Percentiles rank a stretch among this genome's conserved stretches.
Evolutionary conservation across 2,888 invertebrate species (phyloP).

Genomic region (Hypolimnas misippus): DNA sequence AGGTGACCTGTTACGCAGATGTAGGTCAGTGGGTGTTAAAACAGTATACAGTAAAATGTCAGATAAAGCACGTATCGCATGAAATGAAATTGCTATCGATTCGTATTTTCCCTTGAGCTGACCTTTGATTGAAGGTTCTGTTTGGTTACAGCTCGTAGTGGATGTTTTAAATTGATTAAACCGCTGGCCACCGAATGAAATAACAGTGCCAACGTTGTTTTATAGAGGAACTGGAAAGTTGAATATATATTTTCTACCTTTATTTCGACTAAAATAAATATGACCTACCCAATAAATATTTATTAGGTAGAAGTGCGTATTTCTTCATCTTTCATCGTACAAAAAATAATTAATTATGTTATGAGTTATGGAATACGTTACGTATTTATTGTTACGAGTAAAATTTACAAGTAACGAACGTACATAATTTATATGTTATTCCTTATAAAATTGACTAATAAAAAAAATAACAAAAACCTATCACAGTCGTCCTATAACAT

Average conservation of each 20-base stretch:
- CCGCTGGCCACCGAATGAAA: not conserved
- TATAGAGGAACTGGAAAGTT: not conserved
- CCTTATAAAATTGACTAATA: too few relatives aligned
- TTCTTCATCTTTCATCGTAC: too few relatives aligned
- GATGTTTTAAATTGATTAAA: slow-evolving; percentile 1
- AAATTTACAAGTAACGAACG: too few relatives aligned
- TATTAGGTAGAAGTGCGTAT: too few relatives aligned
- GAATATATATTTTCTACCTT: not conserved
- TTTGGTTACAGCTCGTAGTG: slow-evolving; percentile 11
- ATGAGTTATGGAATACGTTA: too few relatives aligned
- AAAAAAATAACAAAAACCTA: too few relatives aligned
- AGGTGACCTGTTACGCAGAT: slow-evolving; percentile 65
- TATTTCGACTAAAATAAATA: not conserved
- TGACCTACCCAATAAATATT: not conserved
- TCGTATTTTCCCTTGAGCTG: slow-evolving; percentile 24
- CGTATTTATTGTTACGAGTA: too few relatives aligned
- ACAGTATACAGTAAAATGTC: slow-evolving; percentile 35
- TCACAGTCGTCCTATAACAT: too few relatives aligned
- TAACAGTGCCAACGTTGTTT: not conserved
- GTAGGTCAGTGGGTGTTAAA: slow-evolving; percentile 60
- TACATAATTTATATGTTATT: too few relatives aligned
- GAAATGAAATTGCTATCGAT: slow-evolving; percentile 36
- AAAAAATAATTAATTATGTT: too few relatives aligned
- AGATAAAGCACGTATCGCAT: slow-evolving; percentile 41
- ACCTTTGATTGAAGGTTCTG: slow-evolving; percentile 19